phyloP scores from a whole-genome alignment of 2,888 invertebrate species.

The Rutpela maculata region DNA sequence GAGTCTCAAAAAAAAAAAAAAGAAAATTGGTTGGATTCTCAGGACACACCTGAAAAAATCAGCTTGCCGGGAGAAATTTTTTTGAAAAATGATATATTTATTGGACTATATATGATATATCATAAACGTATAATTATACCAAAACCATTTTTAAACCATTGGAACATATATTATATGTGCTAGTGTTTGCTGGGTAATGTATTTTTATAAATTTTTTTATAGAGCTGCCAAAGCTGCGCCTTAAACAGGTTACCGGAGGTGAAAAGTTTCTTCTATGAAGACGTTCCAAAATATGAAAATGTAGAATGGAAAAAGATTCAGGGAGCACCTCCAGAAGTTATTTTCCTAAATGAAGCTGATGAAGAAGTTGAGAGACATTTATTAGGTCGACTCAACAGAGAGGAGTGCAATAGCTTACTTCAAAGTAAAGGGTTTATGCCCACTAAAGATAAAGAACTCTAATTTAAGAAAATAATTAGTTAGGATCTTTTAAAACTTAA shows the following conservation, averaged over 20 bases:
- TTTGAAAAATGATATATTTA: too few species aligned
- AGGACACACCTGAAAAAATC: too few species aligned
- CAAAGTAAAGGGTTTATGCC: constrained; percentile 77
- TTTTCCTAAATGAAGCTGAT: constrained; percentile 77
- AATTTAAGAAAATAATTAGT: constrained; percentile 52
- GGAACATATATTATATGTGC: too few species aligned
- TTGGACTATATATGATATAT: too few species aligned
- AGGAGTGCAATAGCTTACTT: constrained; percentile 82
- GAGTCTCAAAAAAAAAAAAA: too few species aligned
- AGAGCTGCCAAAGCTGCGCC: constrained; percentile 84
- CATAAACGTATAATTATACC: too few species aligned
- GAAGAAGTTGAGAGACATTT: constrained; percentile 80
- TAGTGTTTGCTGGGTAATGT: too few species aligned
- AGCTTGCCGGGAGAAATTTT: too few species aligned
- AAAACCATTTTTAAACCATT: too few species aligned
- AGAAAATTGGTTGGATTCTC: too few species aligned
- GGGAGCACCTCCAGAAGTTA: constrained; percentile 81
- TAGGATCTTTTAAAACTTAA: background rate
- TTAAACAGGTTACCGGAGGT: constrained; percentile 81
- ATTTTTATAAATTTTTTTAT: too few species aligned
- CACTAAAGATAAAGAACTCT: constrained; percentile 74
- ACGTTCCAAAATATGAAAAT: constrained; percentile 79
- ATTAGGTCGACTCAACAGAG: constrained; percentile 77
- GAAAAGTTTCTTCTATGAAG: constrained; percentile 81
- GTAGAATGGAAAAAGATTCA: constrained; percentile 81